Evolutionary conservation across 2,888 invertebrate genomes (phyloP).

Genomic region (Acleris holmiana): DNA sequence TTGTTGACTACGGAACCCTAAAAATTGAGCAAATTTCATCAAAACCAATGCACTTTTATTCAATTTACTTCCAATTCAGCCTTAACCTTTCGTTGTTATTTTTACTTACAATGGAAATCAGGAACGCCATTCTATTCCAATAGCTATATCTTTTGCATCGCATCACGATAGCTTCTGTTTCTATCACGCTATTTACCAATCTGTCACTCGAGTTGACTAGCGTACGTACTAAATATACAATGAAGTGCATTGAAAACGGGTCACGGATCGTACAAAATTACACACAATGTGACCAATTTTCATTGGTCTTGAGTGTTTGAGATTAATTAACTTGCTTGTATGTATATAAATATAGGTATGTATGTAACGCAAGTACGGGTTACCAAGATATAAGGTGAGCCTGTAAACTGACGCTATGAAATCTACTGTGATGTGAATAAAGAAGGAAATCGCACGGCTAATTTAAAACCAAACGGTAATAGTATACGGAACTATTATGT

Average conservation of each 20-base stretch:
- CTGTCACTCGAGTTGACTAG: slow-evolving; percentile 32
- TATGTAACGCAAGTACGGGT: neutral
- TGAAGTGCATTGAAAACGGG: neutral
- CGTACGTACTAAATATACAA: neutral
- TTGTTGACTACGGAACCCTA: too few species aligned
- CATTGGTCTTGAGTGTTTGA: neutral
- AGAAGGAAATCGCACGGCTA: neutral
- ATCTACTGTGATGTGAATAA: neutral
- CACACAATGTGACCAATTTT: too few species aligned
- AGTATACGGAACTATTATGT: too few species aligned
- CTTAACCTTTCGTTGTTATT: slow-evolving; percentile 18
- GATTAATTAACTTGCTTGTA: slow-evolving; percentile 8
- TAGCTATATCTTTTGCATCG: slow-evolving; percentile 31
- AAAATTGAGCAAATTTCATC: too few species aligned
- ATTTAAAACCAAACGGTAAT: neutral
- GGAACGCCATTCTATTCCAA: slow-evolving; percentile 24
- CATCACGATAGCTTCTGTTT: slow-evolving; percentile 20
- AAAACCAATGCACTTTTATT: neutral
- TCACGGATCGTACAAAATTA: too few species aligned
- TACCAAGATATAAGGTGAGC: neutral
- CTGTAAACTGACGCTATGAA: neutral
- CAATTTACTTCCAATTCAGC: neutral
- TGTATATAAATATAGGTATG: too few species aligned
- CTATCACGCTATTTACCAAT: slow-evolving; percentile 38
- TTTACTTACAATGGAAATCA: slow-evolving; percentile 5